A percentile compares a stretch with the other conserved stretches of the same genome.
Conservation (phyloP, 2,888 invertebrate genomes). For the Philaethria dido region DNA sequence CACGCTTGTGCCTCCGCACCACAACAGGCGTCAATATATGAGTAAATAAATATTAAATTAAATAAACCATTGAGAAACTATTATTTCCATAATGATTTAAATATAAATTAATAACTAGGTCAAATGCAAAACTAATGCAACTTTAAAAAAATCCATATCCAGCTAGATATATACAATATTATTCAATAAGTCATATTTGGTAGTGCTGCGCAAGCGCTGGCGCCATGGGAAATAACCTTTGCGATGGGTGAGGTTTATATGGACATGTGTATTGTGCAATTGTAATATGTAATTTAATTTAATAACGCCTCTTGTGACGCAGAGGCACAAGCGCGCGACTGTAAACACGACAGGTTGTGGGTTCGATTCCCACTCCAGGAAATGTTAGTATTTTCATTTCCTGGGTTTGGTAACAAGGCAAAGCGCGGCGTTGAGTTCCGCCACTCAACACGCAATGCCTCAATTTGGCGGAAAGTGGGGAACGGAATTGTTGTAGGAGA, state of each 20-base stretch:
- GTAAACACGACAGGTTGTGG: too few relatives aligned
- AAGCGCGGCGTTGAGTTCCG: too few relatives aligned
- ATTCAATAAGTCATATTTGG: constrained; percentile 76
- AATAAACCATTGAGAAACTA: not conserved
- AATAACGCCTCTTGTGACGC: too few relatives aligned
- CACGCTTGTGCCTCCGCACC: too few relatives aligned
- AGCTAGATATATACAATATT: constrained; percentile 49
- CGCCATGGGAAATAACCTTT: constrained; percentile 51
- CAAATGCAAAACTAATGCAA: constrained; percentile 4
- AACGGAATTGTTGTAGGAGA: too few relatives aligned
- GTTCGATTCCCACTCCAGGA: too few relatives aligned
- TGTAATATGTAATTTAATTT: not conserved
- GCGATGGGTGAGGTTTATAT: constrained; percentile 42
- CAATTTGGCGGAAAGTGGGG: too few relatives aligned
- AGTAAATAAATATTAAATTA: not conserved
- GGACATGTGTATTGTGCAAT: constrained; percentile 46
- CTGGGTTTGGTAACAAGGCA: too few relatives aligned
- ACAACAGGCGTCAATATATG: too few relatives aligned
- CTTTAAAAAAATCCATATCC: constrained; percentile 46
- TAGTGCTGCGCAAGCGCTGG: constrained; percentile 72
- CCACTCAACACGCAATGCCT: too few relatives aligned
- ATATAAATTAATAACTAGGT: constrained; percentile 18
- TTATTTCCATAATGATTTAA: not conserved
- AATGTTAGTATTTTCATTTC: too few relatives aligned
- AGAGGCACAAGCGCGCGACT: too few relatives aligned